These are phyloP conservation scores for Fopius arisanus DNA, from an alignment of 1,140 invertebrate species.

Conservation along the genomic window DNA sequence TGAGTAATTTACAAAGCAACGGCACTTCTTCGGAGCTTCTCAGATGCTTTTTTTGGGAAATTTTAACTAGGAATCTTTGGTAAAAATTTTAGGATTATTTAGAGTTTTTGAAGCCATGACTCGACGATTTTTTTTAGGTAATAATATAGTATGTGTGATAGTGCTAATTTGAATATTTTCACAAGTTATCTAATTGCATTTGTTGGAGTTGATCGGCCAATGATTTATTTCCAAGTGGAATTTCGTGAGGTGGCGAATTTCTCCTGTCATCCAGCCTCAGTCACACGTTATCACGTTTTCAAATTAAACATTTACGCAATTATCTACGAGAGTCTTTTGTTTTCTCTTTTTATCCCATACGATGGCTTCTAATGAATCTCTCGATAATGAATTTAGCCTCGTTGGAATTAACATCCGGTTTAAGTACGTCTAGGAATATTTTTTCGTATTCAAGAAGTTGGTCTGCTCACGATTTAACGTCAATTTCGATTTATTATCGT, in stretches of 20 bases:
- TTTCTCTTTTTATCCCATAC: slow-evolving; percentile 35
- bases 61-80: not conserved
- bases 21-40: not conserved
- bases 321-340: slow-evolving; percentile 49
- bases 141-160: not conserved
- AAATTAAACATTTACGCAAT: slow-evolving; percentile 30
- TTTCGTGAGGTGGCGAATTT: not conserved
- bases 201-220: not conserved
- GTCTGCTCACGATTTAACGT: slow-evolving; percentile 36
- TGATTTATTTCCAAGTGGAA: not conserved
- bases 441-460: slow-evolving; percentile 38
- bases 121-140: not conserved
- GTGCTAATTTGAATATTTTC: not conserved
- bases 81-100: not conserved
- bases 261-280: not conserved
- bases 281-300: not conserved
- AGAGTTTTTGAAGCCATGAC: not conserved
- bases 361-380: no score
- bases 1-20: slow-evolving; percentile 11
- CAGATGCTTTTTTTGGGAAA: not conserved
- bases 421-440: slow-evolving; percentile 3
- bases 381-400: not conserved
- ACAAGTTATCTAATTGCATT: no score
- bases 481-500: not conserved
- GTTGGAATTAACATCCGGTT: not conserved